Evolutionary conservation across 2,113 vertebrate genomes (phyloP).

Genomic region (Ovis canadensis): DNA sequence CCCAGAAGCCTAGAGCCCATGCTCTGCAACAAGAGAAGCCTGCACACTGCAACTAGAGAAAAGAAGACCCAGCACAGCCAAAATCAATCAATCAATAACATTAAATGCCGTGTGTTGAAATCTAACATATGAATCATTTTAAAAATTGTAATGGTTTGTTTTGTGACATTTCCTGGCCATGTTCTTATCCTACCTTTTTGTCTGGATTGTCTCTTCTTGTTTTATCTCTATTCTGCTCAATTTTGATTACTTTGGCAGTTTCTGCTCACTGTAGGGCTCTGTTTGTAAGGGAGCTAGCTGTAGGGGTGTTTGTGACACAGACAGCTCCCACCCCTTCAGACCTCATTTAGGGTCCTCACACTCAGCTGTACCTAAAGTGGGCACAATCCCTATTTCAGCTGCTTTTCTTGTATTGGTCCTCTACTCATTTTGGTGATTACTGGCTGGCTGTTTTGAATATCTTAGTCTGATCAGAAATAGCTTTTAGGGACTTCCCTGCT

Average conservation of each 20-base stretch:
- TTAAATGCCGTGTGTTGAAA: background rate
- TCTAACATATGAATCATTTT: background rate
- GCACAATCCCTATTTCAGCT: background rate
- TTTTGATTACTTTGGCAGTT: background rate
- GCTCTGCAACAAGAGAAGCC: background rate
- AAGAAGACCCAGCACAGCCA: background rate
- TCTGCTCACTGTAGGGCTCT: background rate
- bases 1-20: background rate
- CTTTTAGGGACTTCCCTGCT: background rate
- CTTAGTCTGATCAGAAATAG: background rate
- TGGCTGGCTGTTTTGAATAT: background rate
- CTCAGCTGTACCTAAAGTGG: background rate
- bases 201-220: background rate
- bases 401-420: background rate
- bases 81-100: background rate
- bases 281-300: background rate
- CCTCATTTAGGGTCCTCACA: background rate
- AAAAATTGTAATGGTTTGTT: background rate
- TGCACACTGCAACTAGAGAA: background rate
- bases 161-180: background rate
- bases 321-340: background rate
- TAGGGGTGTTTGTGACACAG: background rate
- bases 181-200: background rate
- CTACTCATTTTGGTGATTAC: background rate
- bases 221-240: background rate